Base-by-base conservation (phyloP, 2,113 vertebrate species). In the Cynopterus brachyotis region DNA sequence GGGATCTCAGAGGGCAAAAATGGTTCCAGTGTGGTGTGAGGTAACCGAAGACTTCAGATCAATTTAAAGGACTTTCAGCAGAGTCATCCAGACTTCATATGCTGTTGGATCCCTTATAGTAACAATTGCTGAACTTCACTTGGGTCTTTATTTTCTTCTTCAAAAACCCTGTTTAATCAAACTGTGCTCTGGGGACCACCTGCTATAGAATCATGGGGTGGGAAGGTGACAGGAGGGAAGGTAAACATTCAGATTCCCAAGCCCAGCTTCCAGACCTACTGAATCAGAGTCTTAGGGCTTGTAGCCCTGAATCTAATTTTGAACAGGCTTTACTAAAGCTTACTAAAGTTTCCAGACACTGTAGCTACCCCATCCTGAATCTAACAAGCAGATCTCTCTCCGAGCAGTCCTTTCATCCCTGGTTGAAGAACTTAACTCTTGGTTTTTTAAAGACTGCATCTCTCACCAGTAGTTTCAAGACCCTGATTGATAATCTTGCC, bases 211-310 rank as follows among this genome's bases (percentile, higher is more conserved):
- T 66, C 53, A 60, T 16, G 15, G 28, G 57, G 79, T 13, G 26
- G 9, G 16, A 40, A 13, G 10, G 1, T 2, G 1, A 1, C 2
- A 0, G 72, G 45, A 73, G 16, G 28, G 4, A 62, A 80, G 6
- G 19, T 75, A 50, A 86, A 37, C 5, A 67, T 50, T 59, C 28
- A 13, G 30, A 69, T 64, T 28, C 22, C 32, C 30, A 32, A 6
- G 2, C 19, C 5, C 5, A 47, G n/a, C 4, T 30, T 30, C 24
- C 62, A 64, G 22, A 40, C 1, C 3, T 75, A 10, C 2, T 10
- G 12, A n/a, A 55, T 47, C 12, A 32, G 12, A 73, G 9, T 42
- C 8, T 73, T 86, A 17, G 53, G 15, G 15, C 67, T 53, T 47
- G 4, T 59, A 32, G 5, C 15, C 17, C 24, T 35, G 32, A 50